Conservation (phyloP, 1,140 invertebrate genomes). For the Aphaenogaster rudis region DNA sequence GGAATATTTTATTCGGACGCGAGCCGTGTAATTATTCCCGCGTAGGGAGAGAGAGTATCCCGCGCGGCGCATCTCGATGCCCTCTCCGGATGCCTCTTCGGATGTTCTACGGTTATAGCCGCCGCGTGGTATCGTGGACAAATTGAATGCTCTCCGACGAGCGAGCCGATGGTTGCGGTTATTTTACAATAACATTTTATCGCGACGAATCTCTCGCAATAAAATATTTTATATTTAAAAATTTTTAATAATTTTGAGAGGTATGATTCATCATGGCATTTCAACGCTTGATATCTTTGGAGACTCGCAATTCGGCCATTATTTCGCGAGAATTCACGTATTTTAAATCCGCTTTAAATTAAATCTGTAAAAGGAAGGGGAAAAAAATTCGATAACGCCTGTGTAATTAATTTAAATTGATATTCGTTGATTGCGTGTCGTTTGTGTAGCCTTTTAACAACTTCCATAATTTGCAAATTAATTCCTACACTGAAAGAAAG, state of each 20-base stretch:
- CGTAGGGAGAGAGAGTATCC: not conserved
- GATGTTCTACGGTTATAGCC: not conserved
- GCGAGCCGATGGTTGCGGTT: not conserved
- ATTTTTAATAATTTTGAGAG: not conserved
- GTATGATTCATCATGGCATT: not conserved
- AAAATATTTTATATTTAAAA: not conserved
- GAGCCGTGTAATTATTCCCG: constrained; percentile 57
- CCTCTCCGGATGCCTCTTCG: not conserved
- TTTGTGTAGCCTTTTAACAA: not conserved
- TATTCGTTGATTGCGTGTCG: not conserved
- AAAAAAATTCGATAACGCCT: not conserved
- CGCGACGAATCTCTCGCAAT: not conserved
- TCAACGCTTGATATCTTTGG: not conserved
- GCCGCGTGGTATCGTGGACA: not conserved
- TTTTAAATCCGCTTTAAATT: not conserved
- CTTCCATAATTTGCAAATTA: not conserved
- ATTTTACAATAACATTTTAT: not conserved
- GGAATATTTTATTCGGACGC: constrained; percentile 58
- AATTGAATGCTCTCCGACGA: constrained; percentile 31
- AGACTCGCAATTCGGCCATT: not conserved
- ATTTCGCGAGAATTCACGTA: not conserved
- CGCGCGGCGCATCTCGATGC: not conserved
- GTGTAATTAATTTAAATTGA: not conserved
- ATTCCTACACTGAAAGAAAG: not conserved
- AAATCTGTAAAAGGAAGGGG: not conserved